A percentile compares a stretch with the other conserved stretches of the same genome.
phyloP scores from a whole-genome alignment of 2,797 vertebrate species.

The Pelochelys cantorii region DNA sequence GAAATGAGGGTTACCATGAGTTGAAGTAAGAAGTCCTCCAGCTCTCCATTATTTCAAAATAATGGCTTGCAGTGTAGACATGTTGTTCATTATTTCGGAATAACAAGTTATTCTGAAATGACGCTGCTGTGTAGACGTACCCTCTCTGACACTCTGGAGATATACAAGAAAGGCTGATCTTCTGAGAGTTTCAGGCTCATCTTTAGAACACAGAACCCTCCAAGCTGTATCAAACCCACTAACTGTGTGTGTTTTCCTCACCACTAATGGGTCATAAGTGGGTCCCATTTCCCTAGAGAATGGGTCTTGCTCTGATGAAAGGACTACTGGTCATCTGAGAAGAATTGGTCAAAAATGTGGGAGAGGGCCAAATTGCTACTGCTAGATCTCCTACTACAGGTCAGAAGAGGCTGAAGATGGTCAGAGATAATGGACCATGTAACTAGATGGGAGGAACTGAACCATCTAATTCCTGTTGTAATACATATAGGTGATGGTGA shows the following conservation, averaged over 20 bases:
- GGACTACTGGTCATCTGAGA: neutral
- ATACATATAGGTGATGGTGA: neutral
- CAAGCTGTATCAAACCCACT: neutral
- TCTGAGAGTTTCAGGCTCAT: neutral
- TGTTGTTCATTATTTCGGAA: too few relatives aligned
- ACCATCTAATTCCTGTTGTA: neutral
- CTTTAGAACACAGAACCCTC: neutral
- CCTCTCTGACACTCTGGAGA: fast-evolving
- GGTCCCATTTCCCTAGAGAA: neutral
- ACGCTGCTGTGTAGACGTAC: too few relatives aligned
- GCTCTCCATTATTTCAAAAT: too few relatives aligned
- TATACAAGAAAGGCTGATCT: neutral
- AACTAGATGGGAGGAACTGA: neutral
- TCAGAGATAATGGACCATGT: neutral
- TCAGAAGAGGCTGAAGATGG: neutral
- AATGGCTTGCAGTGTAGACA: too few relatives aligned
- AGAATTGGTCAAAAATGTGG: neutral
- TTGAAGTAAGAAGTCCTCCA: too few relatives aligned
- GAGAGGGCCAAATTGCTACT: neutral
- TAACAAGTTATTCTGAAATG: too few relatives aligned
- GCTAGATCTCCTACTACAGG: neutral
- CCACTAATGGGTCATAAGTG: neutral
- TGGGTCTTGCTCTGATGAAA: neutral
- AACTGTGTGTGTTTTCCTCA: neutral
- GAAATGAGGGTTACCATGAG: too few relatives aligned